Conservation (phyloP, 2,113 vertebrate species). For the Campylorhamphus procurvoides region DNA sequence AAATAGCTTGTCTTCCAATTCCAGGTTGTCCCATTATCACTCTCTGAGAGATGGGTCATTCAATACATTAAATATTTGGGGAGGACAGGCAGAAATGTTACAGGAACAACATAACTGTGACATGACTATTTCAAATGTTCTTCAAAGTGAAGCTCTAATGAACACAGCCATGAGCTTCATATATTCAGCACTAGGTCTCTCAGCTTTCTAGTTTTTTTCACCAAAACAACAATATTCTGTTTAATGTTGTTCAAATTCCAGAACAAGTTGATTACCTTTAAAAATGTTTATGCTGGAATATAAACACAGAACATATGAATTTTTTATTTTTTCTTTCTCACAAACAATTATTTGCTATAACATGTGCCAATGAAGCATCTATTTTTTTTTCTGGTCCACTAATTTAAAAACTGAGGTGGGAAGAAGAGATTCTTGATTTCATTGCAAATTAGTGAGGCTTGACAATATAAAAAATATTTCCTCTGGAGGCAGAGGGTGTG, state of each 20-base stretch:
- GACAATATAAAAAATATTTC: neutral
- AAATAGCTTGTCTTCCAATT: neutral
- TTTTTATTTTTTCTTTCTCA: neutral
- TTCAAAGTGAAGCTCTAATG: neutral
- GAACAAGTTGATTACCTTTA: neutral
- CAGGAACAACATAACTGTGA: neutral
- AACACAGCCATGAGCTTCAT: neutral
- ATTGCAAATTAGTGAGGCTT: neutral
- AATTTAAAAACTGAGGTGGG: neutral
- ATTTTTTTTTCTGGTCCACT: neutral
- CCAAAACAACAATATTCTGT: neutral
- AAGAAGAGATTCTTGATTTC: neutral
- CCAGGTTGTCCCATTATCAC: neutral
- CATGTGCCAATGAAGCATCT: neutral
- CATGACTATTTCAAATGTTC: neutral
- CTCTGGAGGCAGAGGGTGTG: neutral
- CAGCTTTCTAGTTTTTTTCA: neutral
- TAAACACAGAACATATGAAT: neutral
- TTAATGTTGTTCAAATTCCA: neutral
- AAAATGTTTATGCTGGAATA: neutral
- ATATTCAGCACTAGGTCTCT: neutral
- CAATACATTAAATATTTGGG: neutral
- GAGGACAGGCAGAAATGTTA: neutral
- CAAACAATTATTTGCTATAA: neutral
- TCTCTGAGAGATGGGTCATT: neutral